Percentiles rank a stretch among this genome's conserved stretches.
These are phyloP conservation scores for Camponotus pennsylvanicus DNA, from an alignment of 1,140 invertebrate species.

Conservation along the genomic window DNA sequence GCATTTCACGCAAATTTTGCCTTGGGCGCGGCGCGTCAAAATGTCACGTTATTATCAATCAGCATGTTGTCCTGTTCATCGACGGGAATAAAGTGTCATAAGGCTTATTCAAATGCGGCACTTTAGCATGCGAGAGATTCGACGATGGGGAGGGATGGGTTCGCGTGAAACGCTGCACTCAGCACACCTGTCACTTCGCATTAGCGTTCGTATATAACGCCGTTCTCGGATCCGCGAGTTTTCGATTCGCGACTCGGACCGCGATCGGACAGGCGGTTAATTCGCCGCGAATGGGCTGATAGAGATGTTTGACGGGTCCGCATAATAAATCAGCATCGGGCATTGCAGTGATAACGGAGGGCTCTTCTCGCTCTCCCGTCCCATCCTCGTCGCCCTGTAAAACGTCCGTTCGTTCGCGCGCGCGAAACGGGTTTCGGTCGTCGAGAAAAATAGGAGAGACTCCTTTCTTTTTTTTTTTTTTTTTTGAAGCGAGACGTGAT, in stretches of 20 bases:
- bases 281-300: constrained; percentile 60
- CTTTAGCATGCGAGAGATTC: constrained; percentile 45
- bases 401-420: constrained; percentile 35
- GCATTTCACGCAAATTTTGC: constrained; percentile 39
- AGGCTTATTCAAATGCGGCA: constrained; percentile 59
- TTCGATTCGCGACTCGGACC: constrained; percentile 43
- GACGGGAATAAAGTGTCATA: constrained; percentile 53
- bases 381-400: constrained; percentile 26
- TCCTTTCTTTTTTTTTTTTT: neutral
- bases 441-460: constrained; percentile 48
- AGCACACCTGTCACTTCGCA: constrained; percentile 47
- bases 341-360: constrained; percentile 37
- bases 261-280: constrained; percentile 50
- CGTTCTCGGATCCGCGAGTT: constrained; percentile 9
- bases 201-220: constrained; percentile 45
- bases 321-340: constrained; percentile 70
- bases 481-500: neutral
- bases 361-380: neutral
- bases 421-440: constrained; percentile 45
- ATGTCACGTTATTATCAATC: constrained; percentile 57
- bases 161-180: constrained; percentile 44
- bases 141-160: neutral
- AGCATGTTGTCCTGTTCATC: constrained; percentile 54
- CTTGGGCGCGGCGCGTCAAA: constrained; percentile 19
- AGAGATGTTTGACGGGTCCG: constrained; percentile 64